phyloP scores from a whole-genome alignment of 2,888 invertebrate genomes.

The Patella ulyssiponensis region DNA sequence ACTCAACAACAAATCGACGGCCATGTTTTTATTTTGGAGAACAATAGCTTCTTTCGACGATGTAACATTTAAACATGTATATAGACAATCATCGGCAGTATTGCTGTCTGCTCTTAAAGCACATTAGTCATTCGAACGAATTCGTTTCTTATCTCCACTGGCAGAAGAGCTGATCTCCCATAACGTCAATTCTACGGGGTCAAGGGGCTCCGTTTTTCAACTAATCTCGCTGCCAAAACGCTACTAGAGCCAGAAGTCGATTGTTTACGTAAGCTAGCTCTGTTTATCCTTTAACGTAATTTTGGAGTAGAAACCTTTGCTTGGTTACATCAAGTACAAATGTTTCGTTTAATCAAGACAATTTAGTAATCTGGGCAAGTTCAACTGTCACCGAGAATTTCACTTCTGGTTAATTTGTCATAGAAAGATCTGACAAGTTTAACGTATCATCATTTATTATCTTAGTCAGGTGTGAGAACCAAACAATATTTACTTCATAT shows the following conservation, averaged over 20 bases:
- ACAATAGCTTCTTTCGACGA: too few relatives aligned
- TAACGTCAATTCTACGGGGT: background rate
- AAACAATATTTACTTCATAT: too few relatives aligned
- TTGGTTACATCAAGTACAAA: background rate
- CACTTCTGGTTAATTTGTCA: conserved; percentile 12
- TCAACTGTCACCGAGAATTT: background rate
- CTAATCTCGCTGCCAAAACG: background rate
- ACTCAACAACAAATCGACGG: background rate
- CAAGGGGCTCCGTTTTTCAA: background rate
- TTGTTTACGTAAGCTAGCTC: conserved; percentile 5
- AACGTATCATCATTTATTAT: too few relatives aligned
- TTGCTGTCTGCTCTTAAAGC: too few relatives aligned
- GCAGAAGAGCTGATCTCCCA: background rate
- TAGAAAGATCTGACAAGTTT: background rate
- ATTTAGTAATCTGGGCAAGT: background rate
- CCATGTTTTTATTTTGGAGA: background rate
- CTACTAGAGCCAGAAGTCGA: background rate
- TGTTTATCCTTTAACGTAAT: conserved; percentile 2
- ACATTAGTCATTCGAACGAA: background rate
- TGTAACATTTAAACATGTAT: too few relatives aligned
- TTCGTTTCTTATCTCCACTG: background rate
- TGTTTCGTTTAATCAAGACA: conserved; percentile 2
- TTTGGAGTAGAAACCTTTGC: conserved; percentile 8
- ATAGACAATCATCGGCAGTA: too few relatives aligned
- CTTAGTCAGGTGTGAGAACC: too few relatives aligned